A percentile compares a stretch with the other conserved stretches of the same genome.
Conservation (phyloP, 2,113 vertebrate species). For the Cromileptes altivelis region DNA sequence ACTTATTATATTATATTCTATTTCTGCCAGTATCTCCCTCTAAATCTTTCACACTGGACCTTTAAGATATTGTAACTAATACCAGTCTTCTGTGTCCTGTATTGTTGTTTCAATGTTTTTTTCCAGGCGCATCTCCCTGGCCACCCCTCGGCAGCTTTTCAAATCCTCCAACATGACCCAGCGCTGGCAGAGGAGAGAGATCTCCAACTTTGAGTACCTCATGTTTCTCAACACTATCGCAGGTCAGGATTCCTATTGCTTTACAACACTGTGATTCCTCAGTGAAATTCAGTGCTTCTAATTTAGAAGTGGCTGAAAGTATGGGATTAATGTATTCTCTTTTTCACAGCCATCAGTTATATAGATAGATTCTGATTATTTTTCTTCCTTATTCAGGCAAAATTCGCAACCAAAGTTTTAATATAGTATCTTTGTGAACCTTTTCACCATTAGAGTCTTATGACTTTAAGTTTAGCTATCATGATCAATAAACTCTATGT, state of each 20-base stretch:
- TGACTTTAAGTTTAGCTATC: conserved; percentile 59
- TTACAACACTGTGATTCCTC: conserved; percentile 7
- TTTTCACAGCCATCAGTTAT: conserved; percentile 57
- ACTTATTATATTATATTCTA: no score
- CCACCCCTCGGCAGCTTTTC: conserved; percentile 96
- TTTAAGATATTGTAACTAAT: neutral
- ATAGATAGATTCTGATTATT: conserved; percentile 67
- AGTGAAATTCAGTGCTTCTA: conserved; percentile 9
- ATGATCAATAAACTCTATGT: conserved; percentile 61
- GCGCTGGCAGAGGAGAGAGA: conserved; percentile 98
- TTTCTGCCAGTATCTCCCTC: no score
- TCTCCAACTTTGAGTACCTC: conserved; percentile 99
- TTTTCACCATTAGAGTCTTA: conserved; percentile 51
- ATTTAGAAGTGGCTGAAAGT: conserved; percentile 13
- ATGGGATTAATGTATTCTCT: conserved; percentile 27
- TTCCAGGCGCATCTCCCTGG: conserved; percentile 94
- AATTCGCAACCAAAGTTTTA: conserved; percentile 38
- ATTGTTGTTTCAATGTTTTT: conserved; percentile 7
- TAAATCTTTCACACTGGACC: no score
- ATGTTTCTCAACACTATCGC: conserved; percentile 99
- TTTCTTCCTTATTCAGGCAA: conserved; percentile 39
- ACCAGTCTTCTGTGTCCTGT: conserved; percentile 7
- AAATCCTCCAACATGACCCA: conserved; percentile 99
- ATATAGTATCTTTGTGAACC: conserved; percentile 56
- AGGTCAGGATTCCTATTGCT: conserved; percentile 83